A percentile compares a stretch with the other conserved stretches of the same genome.
These are phyloP conservation scores for Mareca strepera DNA, from an alignment of 2,797 vertebrate species.

Conservation along the genomic window DNA sequence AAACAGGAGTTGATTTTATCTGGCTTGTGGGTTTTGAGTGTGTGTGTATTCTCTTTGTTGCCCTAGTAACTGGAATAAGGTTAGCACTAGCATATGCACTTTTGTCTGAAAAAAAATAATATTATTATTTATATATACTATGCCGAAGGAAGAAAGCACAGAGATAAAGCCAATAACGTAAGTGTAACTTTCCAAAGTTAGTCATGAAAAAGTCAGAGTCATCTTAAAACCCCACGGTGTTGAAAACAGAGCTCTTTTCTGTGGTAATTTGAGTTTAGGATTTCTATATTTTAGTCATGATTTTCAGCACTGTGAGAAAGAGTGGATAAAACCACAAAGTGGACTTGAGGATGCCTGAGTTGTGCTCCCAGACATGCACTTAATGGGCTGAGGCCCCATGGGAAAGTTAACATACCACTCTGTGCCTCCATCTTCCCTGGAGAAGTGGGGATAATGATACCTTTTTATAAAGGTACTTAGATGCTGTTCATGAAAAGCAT, in stretches of 20 bases:
- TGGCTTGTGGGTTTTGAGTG: not conserved
- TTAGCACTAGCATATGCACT: not conserved
- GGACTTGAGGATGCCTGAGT: not conserved
- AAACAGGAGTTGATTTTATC: conserved; percentile 29
- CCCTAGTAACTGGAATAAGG: conserved; percentile 15
- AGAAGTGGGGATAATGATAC: not conserved
- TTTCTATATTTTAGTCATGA: not conserved
- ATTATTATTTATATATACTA: not conserved
- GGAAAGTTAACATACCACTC: not conserved
- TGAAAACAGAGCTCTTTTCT: not conserved
- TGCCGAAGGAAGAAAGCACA: not conserved
- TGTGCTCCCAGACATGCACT: not conserved
- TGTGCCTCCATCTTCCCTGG: not conserved
- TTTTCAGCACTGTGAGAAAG: not conserved
- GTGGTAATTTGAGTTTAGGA: not conserved
- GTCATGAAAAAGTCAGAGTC: not conserved
- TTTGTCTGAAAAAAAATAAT: not conserved
- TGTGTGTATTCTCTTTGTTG: not conserved
- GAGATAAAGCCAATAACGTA: not conserved
- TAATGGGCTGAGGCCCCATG: not conserved
- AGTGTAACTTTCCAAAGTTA: not conserved
- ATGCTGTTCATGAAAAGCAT: not conserved
- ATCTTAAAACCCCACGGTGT: accelerated
- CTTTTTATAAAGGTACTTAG: not conserved
- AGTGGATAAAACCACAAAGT: not conserved